Evolutionary conservation across 2,888 invertebrate species (phyloP).

Genomic region (Mayetiola destructor): DNA sequence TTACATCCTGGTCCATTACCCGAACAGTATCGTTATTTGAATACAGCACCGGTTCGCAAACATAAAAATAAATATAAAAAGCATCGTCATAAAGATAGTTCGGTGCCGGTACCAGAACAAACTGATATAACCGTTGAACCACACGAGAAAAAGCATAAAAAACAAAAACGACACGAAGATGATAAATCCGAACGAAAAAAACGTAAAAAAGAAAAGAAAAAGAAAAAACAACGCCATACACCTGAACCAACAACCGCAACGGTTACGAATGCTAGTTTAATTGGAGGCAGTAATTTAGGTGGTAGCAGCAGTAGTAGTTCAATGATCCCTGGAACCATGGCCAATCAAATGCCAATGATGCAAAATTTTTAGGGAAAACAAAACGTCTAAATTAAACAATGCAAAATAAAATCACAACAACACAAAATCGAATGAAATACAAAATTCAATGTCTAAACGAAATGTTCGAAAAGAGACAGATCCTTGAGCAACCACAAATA

Average conservation of each 20-base stretch:
- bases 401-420: too few relatives aligned
- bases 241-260: constrained; percentile 53
- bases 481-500: too few relatives aligned
- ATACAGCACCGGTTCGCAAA: constrained; percentile 80
- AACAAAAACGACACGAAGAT: constrained; percentile 83
- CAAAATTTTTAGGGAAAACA: neutral
- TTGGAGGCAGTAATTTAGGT: neutral
- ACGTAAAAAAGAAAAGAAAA: constrained; percentile 87
- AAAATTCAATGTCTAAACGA: too few relatives aligned
- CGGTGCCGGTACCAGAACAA: constrained; percentile 59
- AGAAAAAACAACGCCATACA: constrained; percentile 88
- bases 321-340: neutral
- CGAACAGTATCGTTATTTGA: constrained; percentile 87
- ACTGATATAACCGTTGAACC: constrained; percentile 61
- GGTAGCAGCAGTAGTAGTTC: neutral
- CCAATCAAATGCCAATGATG: neutral
- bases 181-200: constrained; percentile 79
- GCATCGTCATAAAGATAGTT: constrained; percentile 81
- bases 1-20: constrained; percentile 86
- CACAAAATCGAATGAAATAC: too few relatives aligned
- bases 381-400: neutral
- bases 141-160: constrained; percentile 90
- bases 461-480: too few relatives aligned
- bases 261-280: constrained; percentile 21
- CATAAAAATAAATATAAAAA: constrained; percentile 94